A percentile compares a stretch with the other conserved stretches of the same genome.
Conservation (phyloP, 2,113 vertebrate genomes). For the Fregetta grallaria region DNA sequence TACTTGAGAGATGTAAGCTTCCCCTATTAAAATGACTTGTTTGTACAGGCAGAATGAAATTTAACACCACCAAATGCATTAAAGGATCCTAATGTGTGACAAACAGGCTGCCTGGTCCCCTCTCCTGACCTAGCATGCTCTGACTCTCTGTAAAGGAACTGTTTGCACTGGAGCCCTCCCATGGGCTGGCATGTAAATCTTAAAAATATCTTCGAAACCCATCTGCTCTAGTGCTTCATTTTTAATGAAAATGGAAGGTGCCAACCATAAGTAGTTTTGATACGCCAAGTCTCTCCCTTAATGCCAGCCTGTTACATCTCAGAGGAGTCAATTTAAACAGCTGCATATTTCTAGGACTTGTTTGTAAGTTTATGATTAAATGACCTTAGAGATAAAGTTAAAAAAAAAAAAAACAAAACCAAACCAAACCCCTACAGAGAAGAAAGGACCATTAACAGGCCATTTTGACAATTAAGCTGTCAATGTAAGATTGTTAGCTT, state of each 20-base stretch:
- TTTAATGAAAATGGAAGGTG: conserved; percentile 72
- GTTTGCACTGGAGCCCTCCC: conserved; percentile 64
- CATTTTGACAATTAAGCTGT: conserved; percentile 3
- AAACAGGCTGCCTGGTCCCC: conserved; percentile 50
- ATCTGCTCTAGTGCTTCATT: conserved; percentile 69
- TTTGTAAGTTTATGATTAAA: conserved; percentile 28
- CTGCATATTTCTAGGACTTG: conserved; percentile 12
- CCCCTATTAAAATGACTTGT: conserved; percentile 48
- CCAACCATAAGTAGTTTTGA: conserved; percentile 27
- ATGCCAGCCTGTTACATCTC: conserved; percentile 27
- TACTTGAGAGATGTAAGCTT: conserved; percentile 28
- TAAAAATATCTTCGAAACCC: conserved; percentile 69
- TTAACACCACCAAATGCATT: conserved; percentile 45
- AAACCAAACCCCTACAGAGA: not conserved
- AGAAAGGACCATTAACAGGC: not conserved
- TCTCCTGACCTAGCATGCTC: conserved; percentile 31
- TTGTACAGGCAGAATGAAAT: conserved; percentile 43
- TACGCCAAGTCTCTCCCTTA: conserved; percentile 11
- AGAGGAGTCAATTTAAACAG: conserved; percentile 44
- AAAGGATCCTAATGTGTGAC: conserved; percentile 58
- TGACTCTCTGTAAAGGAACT: conserved; percentile 39
- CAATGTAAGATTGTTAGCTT: not conserved
- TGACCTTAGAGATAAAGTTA: not conserved
- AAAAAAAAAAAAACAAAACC: too few species aligned
- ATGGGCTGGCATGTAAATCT: conserved; percentile 65